These are phyloP conservation scores for Ispidina picta DNA, from an alignment of 2,797 vertebrate species.

Conservation along the genomic window DNA sequence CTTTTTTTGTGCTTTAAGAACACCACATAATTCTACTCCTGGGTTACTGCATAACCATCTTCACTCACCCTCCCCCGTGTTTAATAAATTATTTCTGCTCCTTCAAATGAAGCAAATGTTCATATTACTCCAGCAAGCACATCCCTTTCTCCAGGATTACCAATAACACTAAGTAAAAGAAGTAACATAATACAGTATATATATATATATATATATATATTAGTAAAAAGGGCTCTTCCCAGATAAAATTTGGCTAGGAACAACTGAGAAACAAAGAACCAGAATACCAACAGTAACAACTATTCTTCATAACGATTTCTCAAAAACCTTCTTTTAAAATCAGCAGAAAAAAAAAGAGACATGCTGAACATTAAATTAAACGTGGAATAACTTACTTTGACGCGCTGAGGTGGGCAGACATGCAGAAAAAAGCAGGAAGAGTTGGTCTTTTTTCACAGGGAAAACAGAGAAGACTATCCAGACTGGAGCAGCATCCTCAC, in stretches of 20 bases:
- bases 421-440: not conserved
- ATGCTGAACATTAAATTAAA: not conserved
- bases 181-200: not conserved
- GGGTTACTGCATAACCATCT: not conserved
- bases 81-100: not conserved
- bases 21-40: not conserved
- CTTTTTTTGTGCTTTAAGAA: not conserved
- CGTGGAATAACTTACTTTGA: fast-evolving
- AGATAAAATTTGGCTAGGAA: not conserved
- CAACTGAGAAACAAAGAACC: not conserved
- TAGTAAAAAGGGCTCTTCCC: no score
- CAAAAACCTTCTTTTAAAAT: not conserved
- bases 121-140: not conserved
- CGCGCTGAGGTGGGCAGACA: no score
- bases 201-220: no score
- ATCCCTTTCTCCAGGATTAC: not conserved
- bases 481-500: fast-evolving
- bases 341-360: fast-evolving
- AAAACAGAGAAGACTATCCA: not conserved
- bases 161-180: not conserved
- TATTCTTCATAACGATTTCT: not conserved
- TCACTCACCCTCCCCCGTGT: not conserved
- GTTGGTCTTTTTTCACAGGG: fast-evolving
- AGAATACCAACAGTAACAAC: fast-evolving
- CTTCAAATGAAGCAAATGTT: not conserved